phyloP scores from a whole-genome alignment of 2,888 invertebrate species.

The Amiota mariae region DNA sequence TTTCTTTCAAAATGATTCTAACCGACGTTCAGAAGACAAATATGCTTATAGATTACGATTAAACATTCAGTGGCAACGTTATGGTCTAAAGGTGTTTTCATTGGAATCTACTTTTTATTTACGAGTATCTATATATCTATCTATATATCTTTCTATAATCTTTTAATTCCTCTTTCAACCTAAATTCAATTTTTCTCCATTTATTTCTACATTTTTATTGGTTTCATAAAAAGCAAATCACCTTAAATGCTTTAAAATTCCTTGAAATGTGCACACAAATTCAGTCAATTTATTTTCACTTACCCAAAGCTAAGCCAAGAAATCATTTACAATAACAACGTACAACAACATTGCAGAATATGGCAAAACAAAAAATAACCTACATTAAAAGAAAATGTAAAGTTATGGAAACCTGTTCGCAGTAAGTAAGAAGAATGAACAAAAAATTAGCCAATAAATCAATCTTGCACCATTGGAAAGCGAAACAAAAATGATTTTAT shows the following conservation, averaged over 20 bases:
- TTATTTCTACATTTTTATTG: background rate
- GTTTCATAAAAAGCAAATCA: conserved; percentile 52
- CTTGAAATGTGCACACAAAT: conserved; percentile 48
- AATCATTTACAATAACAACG: conserved; percentile 56
- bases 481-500: conserved; percentile 19
- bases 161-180: no score
- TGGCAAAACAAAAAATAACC: conserved; percentile 6
- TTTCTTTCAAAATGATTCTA: no score
- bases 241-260: conserved; percentile 56
- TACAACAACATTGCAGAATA: background rate
- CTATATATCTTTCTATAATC: no score
- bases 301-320: conserved; percentile 36
- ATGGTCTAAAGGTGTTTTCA: no score
- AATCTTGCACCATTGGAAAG: conserved; percentile 52
- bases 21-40: no score
- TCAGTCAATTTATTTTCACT: conserved; percentile 58
- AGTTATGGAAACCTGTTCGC: conserved; percentile 62
- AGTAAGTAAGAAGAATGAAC: conserved; percentile 45
- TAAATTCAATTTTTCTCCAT: background rate
- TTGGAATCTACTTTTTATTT: no score
- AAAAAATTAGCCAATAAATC: conserved; percentile 58
- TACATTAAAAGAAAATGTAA: conserved; percentile 33
- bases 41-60: no score
- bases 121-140: no score
- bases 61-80: no score